A percentile compares a stretch with the other conserved stretches of the same genome.
Evolutionary conservation across 2,888 invertebrate genomes (phyloP).

Genomic region (Pseudococcus longispinus): DNA sequence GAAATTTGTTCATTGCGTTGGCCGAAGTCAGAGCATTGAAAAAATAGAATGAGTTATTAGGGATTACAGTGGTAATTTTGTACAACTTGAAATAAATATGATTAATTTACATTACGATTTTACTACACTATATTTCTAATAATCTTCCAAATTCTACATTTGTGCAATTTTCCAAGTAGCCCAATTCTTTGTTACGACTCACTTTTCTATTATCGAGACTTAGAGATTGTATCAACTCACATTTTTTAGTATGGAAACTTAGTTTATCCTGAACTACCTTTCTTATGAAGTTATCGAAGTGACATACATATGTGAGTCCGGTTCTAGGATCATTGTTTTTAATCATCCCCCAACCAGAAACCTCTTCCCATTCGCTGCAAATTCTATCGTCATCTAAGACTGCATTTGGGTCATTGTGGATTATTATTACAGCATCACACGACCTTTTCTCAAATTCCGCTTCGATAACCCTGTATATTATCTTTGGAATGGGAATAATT

Average conservation of each 20-base stretch:
- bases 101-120: too few species aligned
- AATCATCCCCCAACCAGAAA: not conserved
- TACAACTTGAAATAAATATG: too few species aligned
- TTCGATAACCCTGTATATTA: not conserved
- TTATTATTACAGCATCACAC: not conserved
- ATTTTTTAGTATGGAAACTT: not conserved
- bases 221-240: too few species aligned
- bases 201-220: too few species aligned
- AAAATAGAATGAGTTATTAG: too few species aligned
- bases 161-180: too few species aligned
- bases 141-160: too few species aligned
- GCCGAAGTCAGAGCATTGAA: too few species aligned
- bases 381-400: not conserved
- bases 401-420: not conserved
- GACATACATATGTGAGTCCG: not conserved
- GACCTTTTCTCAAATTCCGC: not conserved
- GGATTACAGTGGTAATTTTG: too few species aligned
- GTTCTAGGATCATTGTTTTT: not conserved
- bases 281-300: not conserved
- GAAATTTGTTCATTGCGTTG: too few species aligned
- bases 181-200: too few species aligned
- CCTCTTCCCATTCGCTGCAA: not conserved
- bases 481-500: not conserved
- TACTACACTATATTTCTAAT: too few species aligned
- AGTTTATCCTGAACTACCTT: not conserved